Conservation (phyloP, 2,888 invertebrate species). For the Schizaphis graminum region DNA sequence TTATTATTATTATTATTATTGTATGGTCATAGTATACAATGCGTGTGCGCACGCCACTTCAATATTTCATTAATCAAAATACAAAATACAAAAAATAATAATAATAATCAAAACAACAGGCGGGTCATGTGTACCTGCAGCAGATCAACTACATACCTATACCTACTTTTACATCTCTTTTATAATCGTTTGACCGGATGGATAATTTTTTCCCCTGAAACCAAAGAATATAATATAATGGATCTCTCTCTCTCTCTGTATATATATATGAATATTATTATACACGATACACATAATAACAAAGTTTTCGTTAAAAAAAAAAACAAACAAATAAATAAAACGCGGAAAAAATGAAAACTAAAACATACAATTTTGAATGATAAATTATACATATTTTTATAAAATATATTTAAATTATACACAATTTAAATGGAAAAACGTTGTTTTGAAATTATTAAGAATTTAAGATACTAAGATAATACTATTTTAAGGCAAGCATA, state of each 20-base stretch:
- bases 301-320: neutral
- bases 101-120: neutral
- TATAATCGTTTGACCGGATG: neutral
- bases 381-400: neutral
- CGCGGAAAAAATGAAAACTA: neutral
- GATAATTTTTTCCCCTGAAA: neutral
- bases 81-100: neutral
- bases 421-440: no score
- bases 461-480: neutral
- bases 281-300: neutral
- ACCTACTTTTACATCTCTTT: neutral
- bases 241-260: neutral
- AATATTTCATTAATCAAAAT: conserved; percentile 22
- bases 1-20: conserved; percentile 17
- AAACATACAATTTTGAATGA: neutral
- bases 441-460: neutral
- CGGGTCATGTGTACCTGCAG: neutral
- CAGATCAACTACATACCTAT: neutral
- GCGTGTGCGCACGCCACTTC: neutral
- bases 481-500: neutral
- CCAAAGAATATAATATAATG: neutral
- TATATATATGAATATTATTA: neutral
- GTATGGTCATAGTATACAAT: neutral
- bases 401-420: neutral
- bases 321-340: neutral